Conservation (phyloP, 2,113 vertebrate species). For the Myanophis thanlyinensis region DNA sequence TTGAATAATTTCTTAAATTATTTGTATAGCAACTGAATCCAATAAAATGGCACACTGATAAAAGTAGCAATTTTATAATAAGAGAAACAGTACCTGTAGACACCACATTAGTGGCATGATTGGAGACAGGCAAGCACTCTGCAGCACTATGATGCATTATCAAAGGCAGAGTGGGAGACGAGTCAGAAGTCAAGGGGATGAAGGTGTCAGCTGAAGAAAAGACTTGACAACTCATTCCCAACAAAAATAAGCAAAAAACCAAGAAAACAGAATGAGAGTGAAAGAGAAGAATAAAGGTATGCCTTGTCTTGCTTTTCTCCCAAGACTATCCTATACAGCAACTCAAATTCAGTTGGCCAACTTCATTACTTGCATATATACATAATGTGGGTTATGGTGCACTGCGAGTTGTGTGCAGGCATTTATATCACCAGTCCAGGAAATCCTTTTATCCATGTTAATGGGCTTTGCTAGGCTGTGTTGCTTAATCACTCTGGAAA, state of each 20-base stretch:
- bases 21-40: background rate
- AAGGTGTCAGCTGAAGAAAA: constrained; percentile 86
- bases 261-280: background rate
- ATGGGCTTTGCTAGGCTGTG: constrained; percentile 76
- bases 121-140: constrained; percentile 86
- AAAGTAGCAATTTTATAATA: constrained; percentile 36
- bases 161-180: constrained; percentile 83
- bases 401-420: constrained; percentile 80
- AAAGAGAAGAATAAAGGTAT: constrained; percentile 34
- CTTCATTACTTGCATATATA: constrained; percentile 66
- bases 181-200: constrained; percentile 81
- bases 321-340: constrained; percentile 14
- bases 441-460: constrained; percentile 87
- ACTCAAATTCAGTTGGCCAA: constrained; percentile 43
- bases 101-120: constrained; percentile 88
- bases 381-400: constrained; percentile 71
- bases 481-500: constrained; percentile 68
- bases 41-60: constrained; percentile 14
- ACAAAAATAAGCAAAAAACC: constrained; percentile 10
- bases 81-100: constrained; percentile 84
- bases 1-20: background rate
- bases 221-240: constrained; percentile 89
- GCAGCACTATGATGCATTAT: constrained; percentile 91
- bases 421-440: constrained; percentile 86
- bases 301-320: constrained; percentile 30